Base-by-base conservation (phyloP, 2,888 invertebrate species). In the Nipponacmea schrenckii region DNA sequence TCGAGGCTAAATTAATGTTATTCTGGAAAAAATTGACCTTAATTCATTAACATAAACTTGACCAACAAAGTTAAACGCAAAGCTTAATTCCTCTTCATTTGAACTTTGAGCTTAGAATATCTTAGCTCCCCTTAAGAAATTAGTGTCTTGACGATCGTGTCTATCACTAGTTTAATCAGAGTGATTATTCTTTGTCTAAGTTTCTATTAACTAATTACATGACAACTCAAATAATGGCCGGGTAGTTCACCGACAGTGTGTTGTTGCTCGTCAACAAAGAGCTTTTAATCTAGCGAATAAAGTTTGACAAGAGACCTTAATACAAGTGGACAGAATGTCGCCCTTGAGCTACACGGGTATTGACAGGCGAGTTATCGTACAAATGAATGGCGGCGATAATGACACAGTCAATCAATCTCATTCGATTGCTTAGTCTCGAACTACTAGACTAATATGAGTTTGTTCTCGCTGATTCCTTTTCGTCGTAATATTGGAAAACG, bases 311-410 rank as follows among this genome's bases (percentile, higher is more conserved):
- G 62, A n/a, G 27, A n/a, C 44, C 27, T 62, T 62, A 69, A 73
- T 73, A 63, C 48, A 63, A 68, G 64, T 48, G 44, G 71, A 62
- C 71, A 68, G 27, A 12, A 20, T 64, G 71, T 67, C 62, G 46
- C 46, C 63, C 50, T 45, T 24, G 20, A 46, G 67, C 27, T 24
- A 65, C 24, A 48, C 44, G 63, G n/a, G 20, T 56, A 50, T 31
- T 63, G 72, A 66, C 69, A 45, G 69, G 44, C 27, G 63, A 62
- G 63, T 69, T 63, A 44, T 62, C 62, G 63, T 56, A 69, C 72
- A 72, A 66, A 69, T 72, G 72, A 72, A 62, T 68, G 69, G 68
- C 69, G 72, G 66, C 69, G 68, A 56, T 66, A 56, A 50, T 65
- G 69, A 72, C 72, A 69, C 44, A 65, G 56, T 31, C 64, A 72